Percentiles rank a stretch among this genome's conserved stretches.
Evolutionary conservation across 2,888 invertebrate species (phyloP).

Genomic region (Euproctis similis): DNA sequence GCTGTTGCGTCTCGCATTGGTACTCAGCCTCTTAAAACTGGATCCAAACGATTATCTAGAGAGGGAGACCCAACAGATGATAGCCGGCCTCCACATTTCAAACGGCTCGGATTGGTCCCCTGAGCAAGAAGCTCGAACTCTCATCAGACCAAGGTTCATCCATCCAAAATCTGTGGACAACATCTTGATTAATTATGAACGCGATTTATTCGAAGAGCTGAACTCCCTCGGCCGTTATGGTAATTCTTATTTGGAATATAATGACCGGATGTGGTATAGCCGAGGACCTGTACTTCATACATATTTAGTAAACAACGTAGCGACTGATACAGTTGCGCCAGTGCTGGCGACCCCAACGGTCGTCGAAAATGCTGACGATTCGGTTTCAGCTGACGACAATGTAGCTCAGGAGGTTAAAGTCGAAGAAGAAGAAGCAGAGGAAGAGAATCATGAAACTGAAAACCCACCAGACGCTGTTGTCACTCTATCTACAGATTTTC

Average conservation of each 20-base stretch:
- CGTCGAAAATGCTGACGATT: constrained; percentile 41
- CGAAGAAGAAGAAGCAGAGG: constrained; percentile 36
- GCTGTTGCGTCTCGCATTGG: constrained; percentile 85
- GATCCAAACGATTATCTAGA: constrained; percentile 83
- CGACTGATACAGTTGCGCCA: constrained; percentile 61
- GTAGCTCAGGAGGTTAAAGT: constrained; percentile 66
- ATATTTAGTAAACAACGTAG: constrained; percentile 68
- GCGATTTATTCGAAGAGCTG: constrained; percentile 82
- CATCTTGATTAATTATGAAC: constrained; percentile 81
- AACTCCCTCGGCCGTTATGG: constrained; percentile 79
- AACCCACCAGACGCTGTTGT: constrained; percentile 47
- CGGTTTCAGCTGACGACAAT: constrained; percentile 62
- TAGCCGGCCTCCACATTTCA: constrained; percentile 75
- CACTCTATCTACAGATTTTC: constrained; percentile 55
- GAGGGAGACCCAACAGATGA: constrained; percentile 68
- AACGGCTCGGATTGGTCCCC: constrained; percentile 82
- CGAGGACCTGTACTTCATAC: constrained; percentile 57
- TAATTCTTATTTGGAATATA: constrained; percentile 43
- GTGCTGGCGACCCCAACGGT: constrained; percentile 46
- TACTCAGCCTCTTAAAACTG: constrained; percentile 86
- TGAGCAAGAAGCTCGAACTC: constrained; percentile 71
- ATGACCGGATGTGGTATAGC: constrained; percentile 63
- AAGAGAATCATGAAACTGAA: constrained; percentile 10
- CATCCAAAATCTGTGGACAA: constrained; percentile 85
- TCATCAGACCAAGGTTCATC: constrained; percentile 78